Conservation (phyloP, 2,113 vertebrate species). For the Cyanocitta stelleri region DNA sequence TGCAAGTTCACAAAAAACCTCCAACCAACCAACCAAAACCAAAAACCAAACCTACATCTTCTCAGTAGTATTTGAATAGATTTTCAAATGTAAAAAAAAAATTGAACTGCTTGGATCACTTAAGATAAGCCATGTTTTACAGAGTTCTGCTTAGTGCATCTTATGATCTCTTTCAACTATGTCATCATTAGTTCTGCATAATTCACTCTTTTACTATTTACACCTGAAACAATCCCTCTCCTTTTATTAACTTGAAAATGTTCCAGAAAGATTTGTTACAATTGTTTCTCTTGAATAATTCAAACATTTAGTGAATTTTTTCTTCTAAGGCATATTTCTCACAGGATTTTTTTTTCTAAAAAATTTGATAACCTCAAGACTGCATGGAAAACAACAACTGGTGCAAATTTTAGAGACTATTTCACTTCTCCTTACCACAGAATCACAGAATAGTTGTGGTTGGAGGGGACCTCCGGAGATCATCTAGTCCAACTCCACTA, state of each 20-base stretch:
- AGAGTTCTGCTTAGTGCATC: not conserved
- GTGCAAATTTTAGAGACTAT: not conserved
- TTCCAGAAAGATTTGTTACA: not conserved
- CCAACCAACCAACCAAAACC: not conserved
- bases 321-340: not conserved
- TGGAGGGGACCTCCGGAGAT: not conserved
- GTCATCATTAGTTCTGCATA: not conserved
- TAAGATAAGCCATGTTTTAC: not conserved
- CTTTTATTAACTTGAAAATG: not conserved
- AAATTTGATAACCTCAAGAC: not conserved
- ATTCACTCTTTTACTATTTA: not conserved
- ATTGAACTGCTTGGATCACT: not conserved
- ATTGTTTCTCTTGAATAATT: not conserved
- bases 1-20: not conserved
- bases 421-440: not conserved
- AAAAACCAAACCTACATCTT: accelerated
- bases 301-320: not conserved
- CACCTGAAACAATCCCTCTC: not conserved
- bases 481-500: not conserved
- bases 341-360: not conserved
- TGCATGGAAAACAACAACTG: not conserved
- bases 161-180: not conserved
- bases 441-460: not conserved
- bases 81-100: not conserved
- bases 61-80: not conserved